Percentiles rank a stretch among this genome's conserved stretches.
Conservation (phyloP, 2,888 invertebrate genomes). For the Corythucha ciliata region DNA sequence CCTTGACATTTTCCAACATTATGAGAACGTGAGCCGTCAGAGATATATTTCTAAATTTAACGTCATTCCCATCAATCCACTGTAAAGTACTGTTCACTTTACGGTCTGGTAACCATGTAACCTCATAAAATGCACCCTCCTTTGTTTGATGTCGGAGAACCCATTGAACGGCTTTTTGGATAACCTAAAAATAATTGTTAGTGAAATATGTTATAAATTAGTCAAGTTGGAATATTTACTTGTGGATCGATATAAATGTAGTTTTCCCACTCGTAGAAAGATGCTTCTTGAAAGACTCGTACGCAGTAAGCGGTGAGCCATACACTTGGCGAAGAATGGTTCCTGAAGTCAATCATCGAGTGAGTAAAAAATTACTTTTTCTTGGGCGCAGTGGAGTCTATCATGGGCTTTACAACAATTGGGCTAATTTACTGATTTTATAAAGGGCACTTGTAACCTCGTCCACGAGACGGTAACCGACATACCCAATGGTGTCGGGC, state of each 20-base stretch:
- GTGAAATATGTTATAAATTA: background rate
- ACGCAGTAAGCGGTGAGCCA: conserved; percentile 91
- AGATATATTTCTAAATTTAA: conserved; percentile 68
- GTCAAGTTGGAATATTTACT: conserved; percentile 43
- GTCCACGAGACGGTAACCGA: no score
- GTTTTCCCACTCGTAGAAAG: conserved; percentile 95
- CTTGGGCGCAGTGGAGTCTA: no score
- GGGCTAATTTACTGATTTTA: no score
- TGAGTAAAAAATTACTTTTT: no score
- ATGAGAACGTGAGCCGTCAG: conserved; percentile 90
- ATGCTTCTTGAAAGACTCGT: conserved; percentile 79
- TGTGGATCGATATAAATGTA: conserved; percentile 85
- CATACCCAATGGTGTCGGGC: no score
- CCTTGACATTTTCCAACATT: conserved; percentile 72
- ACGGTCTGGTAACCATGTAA: conserved; percentile 75
- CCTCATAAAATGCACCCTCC: conserved; percentile 83
- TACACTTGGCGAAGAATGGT: conserved; percentile 75
- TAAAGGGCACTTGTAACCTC: no score
- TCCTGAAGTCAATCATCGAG: no score
- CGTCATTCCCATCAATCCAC: conserved; percentile 40
- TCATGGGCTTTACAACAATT: no score
- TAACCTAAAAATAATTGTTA: conserved; percentile 43
- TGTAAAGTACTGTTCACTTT: conserved; percentile 69
- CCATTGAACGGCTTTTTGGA: conserved; percentile 78
- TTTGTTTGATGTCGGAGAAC: conserved; percentile 72